Conservation (phyloP, 2,888 invertebrate genomes). For the Lasius platythorax region DNA sequence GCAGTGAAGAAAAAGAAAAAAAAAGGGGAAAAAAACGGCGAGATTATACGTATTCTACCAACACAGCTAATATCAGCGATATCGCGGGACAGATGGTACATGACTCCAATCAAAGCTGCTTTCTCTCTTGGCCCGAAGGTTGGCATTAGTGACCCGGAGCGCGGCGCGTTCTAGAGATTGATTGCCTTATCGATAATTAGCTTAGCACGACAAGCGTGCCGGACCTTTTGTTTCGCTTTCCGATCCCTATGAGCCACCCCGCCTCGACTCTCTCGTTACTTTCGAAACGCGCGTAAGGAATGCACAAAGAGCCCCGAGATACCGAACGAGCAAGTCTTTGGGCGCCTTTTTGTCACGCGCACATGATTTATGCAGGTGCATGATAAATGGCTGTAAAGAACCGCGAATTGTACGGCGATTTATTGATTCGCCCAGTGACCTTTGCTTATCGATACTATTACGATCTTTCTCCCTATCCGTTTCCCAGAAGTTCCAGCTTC, state of each 20-base stretch:
- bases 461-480: neutral
- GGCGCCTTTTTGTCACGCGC: conserved; percentile 36
- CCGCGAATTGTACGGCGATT: conserved; percentile 19
- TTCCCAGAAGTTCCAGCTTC: conserved; percentile 8
- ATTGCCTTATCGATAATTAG: conserved; percentile 77
- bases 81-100: conserved; percentile 26
- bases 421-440: conserved; percentile 48
- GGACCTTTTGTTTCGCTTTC: conserved; percentile 68
- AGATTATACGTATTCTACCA: neutral
- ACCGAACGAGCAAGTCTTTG: conserved; percentile 8
- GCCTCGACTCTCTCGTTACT: conserved; percentile 19
- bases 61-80: neutral
- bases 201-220: conserved; percentile 67
- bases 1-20: neutral
- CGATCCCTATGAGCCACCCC: conserved; percentile 56
- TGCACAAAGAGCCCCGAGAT: neutral
- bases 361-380: conserved; percentile 54
- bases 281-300: conserved; percentile 43
- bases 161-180: conserved; percentile 70
- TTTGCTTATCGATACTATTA: conserved; percentile 40
- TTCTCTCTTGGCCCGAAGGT: conserved; percentile 70
- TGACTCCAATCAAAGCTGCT: conserved; percentile 70
- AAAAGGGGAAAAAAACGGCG: neutral
- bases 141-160: conserved; percentile 63
- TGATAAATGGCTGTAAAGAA: conserved; percentile 37